A percentile compares a stretch with the other conserved stretches of the same genome.
These are phyloP conservation scores for Sorex maritimensis DNA, from an alignment of 2,797 vertebrate genomes.

Conservation along the genomic window DNA sequence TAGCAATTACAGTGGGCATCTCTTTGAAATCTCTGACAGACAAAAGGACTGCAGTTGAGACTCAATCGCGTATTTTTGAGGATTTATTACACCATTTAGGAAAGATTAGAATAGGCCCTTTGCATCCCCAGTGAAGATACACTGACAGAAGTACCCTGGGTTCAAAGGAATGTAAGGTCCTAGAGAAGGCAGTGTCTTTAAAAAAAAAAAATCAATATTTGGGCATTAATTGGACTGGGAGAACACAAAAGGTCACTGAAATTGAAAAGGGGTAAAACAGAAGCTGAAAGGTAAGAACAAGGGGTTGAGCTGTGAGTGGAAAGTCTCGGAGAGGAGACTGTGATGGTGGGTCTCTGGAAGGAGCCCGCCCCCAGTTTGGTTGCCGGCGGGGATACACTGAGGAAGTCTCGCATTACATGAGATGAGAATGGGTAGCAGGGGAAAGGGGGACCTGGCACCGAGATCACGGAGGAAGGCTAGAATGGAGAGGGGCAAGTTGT, in stretches of 20 bases:
- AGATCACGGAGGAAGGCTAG: not conserved
- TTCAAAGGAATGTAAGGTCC: not conserved
- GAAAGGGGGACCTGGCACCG: not conserved
- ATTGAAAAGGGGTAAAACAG: not conserved
- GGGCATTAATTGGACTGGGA: not conserved
- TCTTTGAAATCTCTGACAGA: not conserved
- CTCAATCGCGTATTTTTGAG: not conserved
- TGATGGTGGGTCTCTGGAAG: too few relatives aligned
- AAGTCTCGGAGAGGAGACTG: not conserved
- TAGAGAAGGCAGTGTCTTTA: not conserved
- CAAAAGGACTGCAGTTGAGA: not conserved
- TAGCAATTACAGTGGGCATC: not conserved
- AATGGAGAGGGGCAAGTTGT: not conserved
- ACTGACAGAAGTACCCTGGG: not conserved
- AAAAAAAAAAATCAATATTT: not conserved
- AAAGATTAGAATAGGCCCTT: not conserved
- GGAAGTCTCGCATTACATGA: not conserved
- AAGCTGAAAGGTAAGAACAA: not conserved
- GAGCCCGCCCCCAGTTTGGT: too few relatives aligned
- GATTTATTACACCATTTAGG: not conserved
- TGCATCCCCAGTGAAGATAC: not conserved
- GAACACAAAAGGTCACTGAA: not conserved
- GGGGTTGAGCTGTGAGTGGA: not conserved
- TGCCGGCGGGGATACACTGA: too few relatives aligned
- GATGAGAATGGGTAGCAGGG: not conserved